Percentiles rank a stretch among this genome's conserved stretches.
Conservation (phyloP, 2,797 vertebrate genomes). For the Cuculus canorus region DNA sequence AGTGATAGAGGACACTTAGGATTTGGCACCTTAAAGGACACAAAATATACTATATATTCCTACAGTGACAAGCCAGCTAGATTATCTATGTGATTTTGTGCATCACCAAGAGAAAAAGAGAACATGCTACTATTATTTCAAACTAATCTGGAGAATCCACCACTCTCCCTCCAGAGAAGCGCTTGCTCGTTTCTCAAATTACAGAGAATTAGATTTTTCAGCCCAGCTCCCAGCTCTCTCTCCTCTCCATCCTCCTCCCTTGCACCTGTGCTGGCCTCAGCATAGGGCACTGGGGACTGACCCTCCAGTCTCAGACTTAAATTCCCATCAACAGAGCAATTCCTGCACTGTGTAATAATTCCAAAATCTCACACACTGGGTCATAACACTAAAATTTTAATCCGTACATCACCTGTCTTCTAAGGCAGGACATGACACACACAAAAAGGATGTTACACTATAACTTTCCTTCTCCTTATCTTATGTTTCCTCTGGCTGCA, state of each 20-base stretch:
- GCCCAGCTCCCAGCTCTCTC: neutral
- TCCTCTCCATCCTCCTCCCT: neutral
- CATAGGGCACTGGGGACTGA: neutral
- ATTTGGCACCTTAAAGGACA: neutral
- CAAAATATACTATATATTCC: neutral
- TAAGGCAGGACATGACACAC: neutral
- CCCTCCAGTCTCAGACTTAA: neutral
- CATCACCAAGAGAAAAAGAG: neutral
- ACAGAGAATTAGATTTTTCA: neutral
- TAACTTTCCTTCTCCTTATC: neutral
- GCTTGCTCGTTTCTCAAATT: neutral
- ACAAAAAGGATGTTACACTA: rapidly evolving
- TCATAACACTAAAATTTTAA: neutral
- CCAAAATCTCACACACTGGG: neutral
- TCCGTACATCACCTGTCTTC: neutral
- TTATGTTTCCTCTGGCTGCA: neutral
- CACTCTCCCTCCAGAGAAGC: neutral
- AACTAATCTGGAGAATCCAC: neutral
- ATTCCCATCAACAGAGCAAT: neutral
- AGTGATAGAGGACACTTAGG: rapidly evolving
- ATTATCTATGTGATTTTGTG: neutral
- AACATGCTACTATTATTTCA: neutral
- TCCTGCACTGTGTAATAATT: neutral
- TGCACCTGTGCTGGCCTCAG: neutral
- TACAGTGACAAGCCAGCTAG: neutral